Base-by-base conservation (phyloP, 2,797 vertebrate species). In the Brachymystax lenok region DNA sequence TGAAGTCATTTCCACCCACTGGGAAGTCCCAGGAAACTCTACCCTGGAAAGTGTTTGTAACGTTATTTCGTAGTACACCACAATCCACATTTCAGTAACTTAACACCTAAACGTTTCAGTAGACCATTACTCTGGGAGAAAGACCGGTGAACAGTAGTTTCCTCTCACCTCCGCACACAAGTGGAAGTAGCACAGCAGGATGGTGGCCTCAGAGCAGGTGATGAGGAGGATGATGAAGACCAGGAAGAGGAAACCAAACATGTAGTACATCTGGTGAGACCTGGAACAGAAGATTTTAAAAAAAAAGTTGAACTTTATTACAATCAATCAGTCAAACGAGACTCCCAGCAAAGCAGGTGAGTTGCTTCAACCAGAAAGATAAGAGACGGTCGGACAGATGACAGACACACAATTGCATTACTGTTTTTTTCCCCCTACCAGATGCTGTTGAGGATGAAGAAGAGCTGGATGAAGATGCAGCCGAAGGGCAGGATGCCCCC, bases 231-330 rank as follows among this genome's bases (percentile, higher is more conserved):
- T 97, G 80, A 98, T 95, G 88, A 98, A 98, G 80, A 97, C 94
- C 84, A 99, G 91, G 87, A 98, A 97, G 73, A 98, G 93, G 90
- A 98, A 98, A 13, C 95, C 96, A 84, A 97, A 97, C 96, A 98
- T 97, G 90, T 96, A 97, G 89, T 97, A 98, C 95, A 96, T 96
- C 90, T 98, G 96, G 92, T 97, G 96, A 85, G 96, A 98, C 96
- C 96, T 98, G 86, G 75, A 84, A 81, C 82, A 86, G 21, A 79
- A 54, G 30, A 17, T 19, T 13, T 1, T 61, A 73, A 46, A 68
- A 28, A 64, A 63, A 27, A 28, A 63, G 4, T 30, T 0, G 6
- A 59, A 5, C 0, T 33, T 5, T 68, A 28, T 8, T 2, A 68
- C 66, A 67, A 69, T 12, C 21, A 59, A 59, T 3, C 56, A 46